Percentiles rank a stretch among this genome's conserved stretches.
phyloP scores from a whole-genome alignment of 2,113 vertebrate species.

The Pleuronectes platessa region DNA sequence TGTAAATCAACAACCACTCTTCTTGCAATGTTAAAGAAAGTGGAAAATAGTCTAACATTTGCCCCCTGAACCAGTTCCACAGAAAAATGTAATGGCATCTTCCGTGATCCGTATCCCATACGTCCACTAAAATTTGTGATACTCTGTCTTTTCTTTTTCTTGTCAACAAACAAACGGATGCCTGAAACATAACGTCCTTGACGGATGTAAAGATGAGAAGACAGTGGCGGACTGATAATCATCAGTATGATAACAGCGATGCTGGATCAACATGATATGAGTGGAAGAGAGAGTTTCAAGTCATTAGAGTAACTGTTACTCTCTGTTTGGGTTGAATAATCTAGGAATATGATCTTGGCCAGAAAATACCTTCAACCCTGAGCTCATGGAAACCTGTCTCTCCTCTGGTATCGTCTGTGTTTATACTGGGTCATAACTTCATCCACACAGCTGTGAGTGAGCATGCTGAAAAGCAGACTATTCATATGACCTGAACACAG shows the following conservation, averaged over 20 bases:
- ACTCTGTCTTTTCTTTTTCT: neutral
- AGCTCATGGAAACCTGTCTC: conserved; percentile 56
- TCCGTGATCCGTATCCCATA: neutral
- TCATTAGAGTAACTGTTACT: conserved; percentile 6
- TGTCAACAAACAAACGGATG: no score
- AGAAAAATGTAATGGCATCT: neutral
- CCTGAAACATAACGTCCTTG: no score
- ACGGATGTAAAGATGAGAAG: neutral
- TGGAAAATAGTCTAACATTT: no score
- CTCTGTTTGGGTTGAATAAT: conserved; percentile 19
- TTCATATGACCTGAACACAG: neutral
- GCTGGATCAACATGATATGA: neutral
- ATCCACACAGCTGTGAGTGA: conserved; percentile 16
- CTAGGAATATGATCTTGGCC: conserved; percentile 39
- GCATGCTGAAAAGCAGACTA: neutral
- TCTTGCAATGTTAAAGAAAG: no score
- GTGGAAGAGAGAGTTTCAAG: conserved; percentile 14
- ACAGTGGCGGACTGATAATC: neutral
- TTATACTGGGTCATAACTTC: conserved; percentile 12
- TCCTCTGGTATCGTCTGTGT: conserved; percentile 17
- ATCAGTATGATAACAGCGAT: neutral
- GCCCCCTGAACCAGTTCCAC: no score
- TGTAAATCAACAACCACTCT: no score
- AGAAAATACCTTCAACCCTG: conserved; percentile 32
- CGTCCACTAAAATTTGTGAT: neutral